phyloP scores from a whole-genome alignment of 2,888 invertebrate species.

The Drosophila bunnanda region DNA sequence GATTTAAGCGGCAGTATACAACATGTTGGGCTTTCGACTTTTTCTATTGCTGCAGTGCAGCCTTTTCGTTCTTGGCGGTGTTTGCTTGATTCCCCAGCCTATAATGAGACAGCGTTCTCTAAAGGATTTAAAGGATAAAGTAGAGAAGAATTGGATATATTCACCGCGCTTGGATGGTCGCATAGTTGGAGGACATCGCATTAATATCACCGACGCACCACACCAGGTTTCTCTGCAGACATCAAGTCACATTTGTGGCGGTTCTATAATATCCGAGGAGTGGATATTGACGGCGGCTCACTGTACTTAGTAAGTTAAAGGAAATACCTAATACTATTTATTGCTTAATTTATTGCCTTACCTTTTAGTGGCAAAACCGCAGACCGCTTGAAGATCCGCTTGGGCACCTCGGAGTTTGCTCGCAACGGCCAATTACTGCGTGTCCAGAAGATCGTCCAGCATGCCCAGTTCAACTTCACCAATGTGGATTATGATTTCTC shows the following conservation, averaged over 20 bases:
- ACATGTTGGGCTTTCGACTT: conserved; percentile 51
- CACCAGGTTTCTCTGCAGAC: conserved; percentile 83
- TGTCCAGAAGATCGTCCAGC: conserved; percentile 85
- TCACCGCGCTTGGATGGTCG: conserved; percentile 83
- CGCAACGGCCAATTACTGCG: conserved; percentile 86
- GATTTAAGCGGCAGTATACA: conserved; percentile 1
- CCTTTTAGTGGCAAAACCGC: conserved; percentile 71
- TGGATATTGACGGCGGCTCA: conserved; percentile 84
- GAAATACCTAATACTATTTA: not conserved
- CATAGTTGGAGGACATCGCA: conserved; percentile 83
- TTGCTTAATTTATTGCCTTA: not conserved
- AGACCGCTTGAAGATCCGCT: conserved; percentile 84
- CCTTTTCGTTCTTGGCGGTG: conserved; percentile 58
- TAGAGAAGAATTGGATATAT: conserved; percentile 28
- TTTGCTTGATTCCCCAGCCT: conserved; percentile 74
- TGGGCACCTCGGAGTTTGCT: conserved; percentile 86
- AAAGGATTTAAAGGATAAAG: conserved; percentile 25
- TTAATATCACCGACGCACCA: conserved; percentile 84
- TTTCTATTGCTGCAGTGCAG: conserved; percentile 51
- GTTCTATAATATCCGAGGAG: conserved; percentile 82
- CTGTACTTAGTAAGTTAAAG: conserved; percentile 81
- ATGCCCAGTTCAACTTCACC: conserved; percentile 86
- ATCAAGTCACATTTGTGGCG: conserved; percentile 83
- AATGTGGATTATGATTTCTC: conserved; percentile 87
- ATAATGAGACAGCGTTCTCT: conserved; percentile 55